Evolutionary conservation across 2,113 vertebrate genomes (phyloP).

Genomic region (Stigmatopora nigra): DNA sequence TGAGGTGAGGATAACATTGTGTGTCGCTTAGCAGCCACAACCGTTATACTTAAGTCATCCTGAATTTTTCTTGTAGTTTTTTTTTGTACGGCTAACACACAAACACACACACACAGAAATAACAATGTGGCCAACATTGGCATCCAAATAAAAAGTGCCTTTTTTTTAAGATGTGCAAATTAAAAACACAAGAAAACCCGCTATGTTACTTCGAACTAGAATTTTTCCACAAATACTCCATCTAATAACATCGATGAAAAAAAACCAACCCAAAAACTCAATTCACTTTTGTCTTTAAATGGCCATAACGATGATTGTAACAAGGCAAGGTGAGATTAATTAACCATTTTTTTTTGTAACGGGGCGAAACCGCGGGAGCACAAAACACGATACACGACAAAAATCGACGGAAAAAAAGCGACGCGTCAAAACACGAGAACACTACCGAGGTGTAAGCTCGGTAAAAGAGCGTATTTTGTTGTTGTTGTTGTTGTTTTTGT

Average conservation of each 20-base stretch:
- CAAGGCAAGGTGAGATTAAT: background rate
- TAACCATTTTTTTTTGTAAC: background rate
- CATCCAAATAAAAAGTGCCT: conserved; percentile 22
- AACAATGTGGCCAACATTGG: conserved; percentile 5
- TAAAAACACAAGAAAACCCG: conserved; percentile 51
- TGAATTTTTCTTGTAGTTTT: background rate
- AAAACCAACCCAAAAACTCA: conserved; percentile 29
- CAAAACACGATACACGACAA: conserved; percentile 38
- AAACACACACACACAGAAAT: conserved; percentile 37
- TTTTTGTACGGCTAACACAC: conserved; percentile 3
- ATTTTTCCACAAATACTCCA: conserved; percentile 81
- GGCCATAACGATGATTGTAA: background rate
- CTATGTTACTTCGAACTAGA: conserved; percentile 79
- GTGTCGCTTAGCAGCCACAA: conserved; percentile 53
- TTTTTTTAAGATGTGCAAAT: conserved; percentile 34
- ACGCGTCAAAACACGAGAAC: conserved; percentile 4
- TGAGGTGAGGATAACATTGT: conserved; percentile 4
- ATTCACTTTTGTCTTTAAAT: conserved; percentile 46
- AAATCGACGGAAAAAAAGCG: background rate
- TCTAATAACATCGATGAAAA: conserved; percentile 71
- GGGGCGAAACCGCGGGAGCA: conserved; percentile 19
- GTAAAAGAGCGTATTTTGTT: conserved; percentile 17
- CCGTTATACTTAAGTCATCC: background rate
- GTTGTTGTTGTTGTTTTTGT: conserved; percentile 9
- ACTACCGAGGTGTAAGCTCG: conserved; percentile 27